Evolutionary conservation across 2,113 vertebrate genomes (phyloP), one percentile per base, ranked within the genome.

Genomic region (Glaucidium brasilianum): DNA sequence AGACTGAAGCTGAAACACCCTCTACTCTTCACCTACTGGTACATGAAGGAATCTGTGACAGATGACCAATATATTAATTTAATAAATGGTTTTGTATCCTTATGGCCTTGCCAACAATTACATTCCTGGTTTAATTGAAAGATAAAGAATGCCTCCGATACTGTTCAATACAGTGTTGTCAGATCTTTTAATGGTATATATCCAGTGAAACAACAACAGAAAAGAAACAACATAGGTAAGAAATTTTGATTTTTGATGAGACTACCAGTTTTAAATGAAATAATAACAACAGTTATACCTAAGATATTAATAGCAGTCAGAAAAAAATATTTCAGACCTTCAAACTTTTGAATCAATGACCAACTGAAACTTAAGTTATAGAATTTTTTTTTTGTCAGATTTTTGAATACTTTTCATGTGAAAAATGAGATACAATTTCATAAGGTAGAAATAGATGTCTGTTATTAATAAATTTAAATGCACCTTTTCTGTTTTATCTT

Each of bases 21-120:
- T 94, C 62, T 45, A 74, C 95, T 94, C 88, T 96, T 95, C 67
- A 84, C 74, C 75, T 83, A 83, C 52, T 29, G 49, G 79, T 86
- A 83, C 91, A 83, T 92, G 80, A 95, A 96, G 63, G 79, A 85
- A 80, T 79, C 72, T 72, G 50, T 90, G 85, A 94, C 88, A 95
- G 85, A 83, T 85, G 76, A 85, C 55, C 79, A 74, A 73, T 69
- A 12, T 85, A 94, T 88, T 94, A 73, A 96, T 88, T 88, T 92
- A 78, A 85, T 68, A 90, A 74, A 45, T 75, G 56, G 26, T 90
- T 94, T 85, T 90, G 22, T n/a, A 76, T 20, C 22, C 11, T 68
- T 77, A 59, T 80, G 59, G 21, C 63, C n/a, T 76, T 86, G 75
- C 39, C 62, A 88, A 58, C 2, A 1, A 73, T 35, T 68, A 4